Percentiles rank a stretch among this genome's conserved stretches.
These are phyloP conservation scores for Helicoverpa assulta DNA, from an alignment of 2,888 invertebrate species.

Conservation along the genomic window DNA sequence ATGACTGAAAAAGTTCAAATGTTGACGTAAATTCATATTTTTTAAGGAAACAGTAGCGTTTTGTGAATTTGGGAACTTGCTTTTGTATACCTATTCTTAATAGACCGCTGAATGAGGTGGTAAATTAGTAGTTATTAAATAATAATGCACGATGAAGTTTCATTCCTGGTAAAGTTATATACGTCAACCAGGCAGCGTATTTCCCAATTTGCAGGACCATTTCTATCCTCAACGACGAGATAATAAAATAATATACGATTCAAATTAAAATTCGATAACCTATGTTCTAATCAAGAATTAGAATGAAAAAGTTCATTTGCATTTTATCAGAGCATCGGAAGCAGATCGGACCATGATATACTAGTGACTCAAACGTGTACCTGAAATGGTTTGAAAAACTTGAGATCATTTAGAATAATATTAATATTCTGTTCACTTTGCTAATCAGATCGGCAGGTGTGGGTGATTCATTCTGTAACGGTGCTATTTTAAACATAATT, in stretches of 20 bases:
- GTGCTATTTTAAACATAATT: conserved; percentile 30
- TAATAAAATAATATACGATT: conserved; percentile 25
- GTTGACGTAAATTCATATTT: neutral
- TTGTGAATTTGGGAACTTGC: neutral
- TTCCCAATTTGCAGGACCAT: conserved; percentile 4
- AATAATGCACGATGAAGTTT: neutral
- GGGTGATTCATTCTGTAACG: conserved; percentile 42
- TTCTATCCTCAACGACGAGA: neutral
- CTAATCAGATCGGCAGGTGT: conserved; percentile 43
- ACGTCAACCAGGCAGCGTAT: neutral
- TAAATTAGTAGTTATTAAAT: neutral
- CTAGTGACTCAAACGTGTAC: conserved; percentile 12
- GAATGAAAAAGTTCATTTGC: conserved; percentile 34
- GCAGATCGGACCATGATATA: conserved; percentile 22
- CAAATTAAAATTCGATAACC: conserved; percentile 33
- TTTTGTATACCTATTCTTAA: neutral
- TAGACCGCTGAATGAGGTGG: neutral
- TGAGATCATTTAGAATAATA: conserved; percentile 5
- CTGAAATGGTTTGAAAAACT: conserved; percentile 40
- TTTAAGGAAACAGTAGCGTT: neutral
- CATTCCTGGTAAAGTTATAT: conserved; percentile 1
- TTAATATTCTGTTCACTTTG: conserved; percentile 24
- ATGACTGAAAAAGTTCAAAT: too few species aligned
- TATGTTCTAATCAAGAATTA: conserved; percentile 32
- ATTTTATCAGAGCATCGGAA: conserved; percentile 26